A percentile compares a stretch with the other conserved stretches of the same genome.
These are phyloP conservation scores for Enteromius anoplus DNA, from an alignment of 2,797 vertebrate species.

Conservation along the genomic window DNA sequence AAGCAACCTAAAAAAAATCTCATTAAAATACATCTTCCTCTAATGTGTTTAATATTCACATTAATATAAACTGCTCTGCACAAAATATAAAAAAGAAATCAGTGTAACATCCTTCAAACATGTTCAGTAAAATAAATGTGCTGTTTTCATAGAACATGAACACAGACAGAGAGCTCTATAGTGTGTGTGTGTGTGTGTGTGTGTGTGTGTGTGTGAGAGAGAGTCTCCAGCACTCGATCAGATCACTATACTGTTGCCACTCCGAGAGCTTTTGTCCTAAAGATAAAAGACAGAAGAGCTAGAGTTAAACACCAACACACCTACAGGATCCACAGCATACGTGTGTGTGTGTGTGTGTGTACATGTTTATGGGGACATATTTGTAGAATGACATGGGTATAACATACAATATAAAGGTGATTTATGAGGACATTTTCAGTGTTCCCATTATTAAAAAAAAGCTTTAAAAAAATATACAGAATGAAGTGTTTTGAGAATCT, in stretches of 20 bases:
- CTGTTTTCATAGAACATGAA: no score
- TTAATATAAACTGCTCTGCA: neutral
- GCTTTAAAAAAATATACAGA: no score
- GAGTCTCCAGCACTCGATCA: neutral
- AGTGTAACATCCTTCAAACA: neutral
- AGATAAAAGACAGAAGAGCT: constrained; percentile 61
- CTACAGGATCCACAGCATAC: neutral
- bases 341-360: no score
- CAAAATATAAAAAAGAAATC: neutral
- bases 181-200: no score
- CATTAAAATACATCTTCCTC: neutral
- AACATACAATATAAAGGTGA: no score
- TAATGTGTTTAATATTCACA: constrained; percentile 7
- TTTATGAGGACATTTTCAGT: no score
- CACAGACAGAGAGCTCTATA: no score
- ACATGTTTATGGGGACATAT: no score
- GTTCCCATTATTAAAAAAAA: no score
- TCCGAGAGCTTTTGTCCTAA: constrained; percentile 88
- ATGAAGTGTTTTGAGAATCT: no score
- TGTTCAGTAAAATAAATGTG: neutral
- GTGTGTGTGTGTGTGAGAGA: no score
- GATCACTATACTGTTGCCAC: constrained; percentile 72
- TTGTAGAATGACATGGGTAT: no score
- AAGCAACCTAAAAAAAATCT: neutral
- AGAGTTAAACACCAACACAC: neutral